Conservation (phyloP, 53 echinoderm and acorn worm species). For the Crossaster papposus region DNA sequence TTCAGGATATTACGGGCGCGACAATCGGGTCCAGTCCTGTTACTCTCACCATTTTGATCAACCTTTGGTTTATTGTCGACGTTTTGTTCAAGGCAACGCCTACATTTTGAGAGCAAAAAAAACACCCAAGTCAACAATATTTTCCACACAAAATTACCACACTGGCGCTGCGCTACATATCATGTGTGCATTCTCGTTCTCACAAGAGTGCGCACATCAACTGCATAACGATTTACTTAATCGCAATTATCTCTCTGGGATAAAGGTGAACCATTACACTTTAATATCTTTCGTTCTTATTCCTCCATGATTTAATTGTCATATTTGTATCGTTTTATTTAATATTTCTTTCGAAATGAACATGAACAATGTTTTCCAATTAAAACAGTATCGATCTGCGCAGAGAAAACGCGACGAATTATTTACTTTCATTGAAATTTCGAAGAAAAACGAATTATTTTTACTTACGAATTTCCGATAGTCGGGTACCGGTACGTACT, state of each 20-base stretch:
- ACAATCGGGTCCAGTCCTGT: background rate
- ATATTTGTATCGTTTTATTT: background rate
- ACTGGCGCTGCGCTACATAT: background rate
- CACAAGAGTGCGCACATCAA: background rate
- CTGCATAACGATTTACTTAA: background rate
- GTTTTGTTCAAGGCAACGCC: slow-evolving; percentile 36
- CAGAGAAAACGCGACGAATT: background rate
- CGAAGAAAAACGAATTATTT: background rate
- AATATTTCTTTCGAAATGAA: background rate
- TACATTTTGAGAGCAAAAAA: slow-evolving; percentile 40
- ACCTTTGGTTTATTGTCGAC: background rate
- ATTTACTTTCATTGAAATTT: background rate
- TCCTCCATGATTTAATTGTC: background rate
- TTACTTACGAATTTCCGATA: background rate
- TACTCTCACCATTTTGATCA: background rate
- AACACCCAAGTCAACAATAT: background rate
- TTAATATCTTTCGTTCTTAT: background rate
- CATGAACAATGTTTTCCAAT: background rate
- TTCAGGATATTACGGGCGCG: background rate
- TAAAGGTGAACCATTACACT: background rate
- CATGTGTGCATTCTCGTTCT: background rate
- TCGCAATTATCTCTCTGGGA: background rate
- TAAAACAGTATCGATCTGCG: background rate
- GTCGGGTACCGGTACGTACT: slow-evolving; percentile 9
- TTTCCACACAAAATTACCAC: too few species aligned